These are phyloP conservation scores for Microctenopoma steveboyesi DNA, from an alignment of 2,797 vertebrate genomes.

Conservation along the genomic window DNA sequence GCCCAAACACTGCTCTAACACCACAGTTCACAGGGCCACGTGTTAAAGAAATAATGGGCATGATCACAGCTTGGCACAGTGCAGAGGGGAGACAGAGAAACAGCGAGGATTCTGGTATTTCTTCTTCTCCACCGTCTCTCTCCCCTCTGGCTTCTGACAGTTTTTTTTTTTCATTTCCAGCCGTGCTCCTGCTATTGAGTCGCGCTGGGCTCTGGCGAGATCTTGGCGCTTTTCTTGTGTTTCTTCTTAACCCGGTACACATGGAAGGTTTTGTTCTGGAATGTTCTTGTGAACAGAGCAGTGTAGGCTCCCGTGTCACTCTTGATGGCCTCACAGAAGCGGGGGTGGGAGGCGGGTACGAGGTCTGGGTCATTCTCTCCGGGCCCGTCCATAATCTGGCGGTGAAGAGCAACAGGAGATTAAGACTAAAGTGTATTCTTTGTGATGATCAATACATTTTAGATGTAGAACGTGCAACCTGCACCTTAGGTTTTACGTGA, in stretches of 20 bases:
- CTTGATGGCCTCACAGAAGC: constrained; percentile 94
- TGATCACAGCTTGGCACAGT: constrained; percentile 50
- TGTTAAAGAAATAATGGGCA: constrained; percentile 61
- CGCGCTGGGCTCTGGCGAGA: constrained; percentile 34
- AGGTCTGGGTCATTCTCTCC: constrained; percentile 91
- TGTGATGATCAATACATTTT: not conserved
- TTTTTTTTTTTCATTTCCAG: not conserved
- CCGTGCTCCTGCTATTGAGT: constrained; percentile 41
- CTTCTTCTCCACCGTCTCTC: constrained; percentile 21
- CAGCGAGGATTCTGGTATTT: constrained; percentile 32
- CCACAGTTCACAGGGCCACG: constrained; percentile 38
- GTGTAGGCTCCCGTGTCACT: constrained; percentile 81
- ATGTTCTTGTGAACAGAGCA: constrained; percentile 87
- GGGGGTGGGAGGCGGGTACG: constrained; percentile 83
- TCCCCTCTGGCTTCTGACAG: constrained; percentile 34
- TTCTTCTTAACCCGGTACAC: constrained; percentile 90
- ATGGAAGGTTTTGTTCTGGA: constrained; percentile 96
- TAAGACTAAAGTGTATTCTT: not conserved
- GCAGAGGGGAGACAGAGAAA: constrained; percentile 39
- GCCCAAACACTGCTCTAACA: constrained; percentile 24
- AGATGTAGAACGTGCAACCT: constrained; percentile 1
- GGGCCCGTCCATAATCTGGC: constrained; percentile 92
- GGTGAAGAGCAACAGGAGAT: not conserved
- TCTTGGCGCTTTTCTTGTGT: constrained; percentile 73
- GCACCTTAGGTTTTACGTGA: not conserved